phyloP scores from a whole-genome alignment of 2,797 vertebrate species.

The Coregonus ussuriensis region DNA sequence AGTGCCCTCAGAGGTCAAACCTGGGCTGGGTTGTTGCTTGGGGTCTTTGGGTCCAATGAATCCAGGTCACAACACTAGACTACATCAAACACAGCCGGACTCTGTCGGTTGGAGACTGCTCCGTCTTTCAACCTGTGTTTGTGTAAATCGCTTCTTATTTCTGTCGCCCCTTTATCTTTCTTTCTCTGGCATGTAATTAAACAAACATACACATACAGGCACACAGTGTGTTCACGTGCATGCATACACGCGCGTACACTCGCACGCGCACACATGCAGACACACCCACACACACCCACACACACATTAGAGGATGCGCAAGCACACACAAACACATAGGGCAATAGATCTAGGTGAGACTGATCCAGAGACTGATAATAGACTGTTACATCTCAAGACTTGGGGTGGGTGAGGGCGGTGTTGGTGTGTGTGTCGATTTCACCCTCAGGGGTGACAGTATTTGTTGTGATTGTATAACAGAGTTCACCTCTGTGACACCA shows the following conservation, averaged over 20 bases:
- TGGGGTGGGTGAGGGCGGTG: background rate
- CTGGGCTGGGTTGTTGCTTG: conserved; percentile 4
- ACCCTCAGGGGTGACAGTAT: background rate
- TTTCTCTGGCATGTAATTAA: background rate
- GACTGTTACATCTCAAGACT: background rate
- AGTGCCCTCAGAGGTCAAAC: conserved; percentile 5
- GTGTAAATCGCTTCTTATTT: background rate
- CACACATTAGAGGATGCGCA: background rate
- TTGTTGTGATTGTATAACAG: background rate
- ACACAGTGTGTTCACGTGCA: background rate
- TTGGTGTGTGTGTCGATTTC: background rate
- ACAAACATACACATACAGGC: conserved; percentile 4
- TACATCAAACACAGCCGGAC: conserved; percentile 14
- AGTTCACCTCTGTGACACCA: background rate
- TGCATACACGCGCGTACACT: background rate
- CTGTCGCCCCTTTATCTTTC: background rate
- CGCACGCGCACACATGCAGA: background rate
- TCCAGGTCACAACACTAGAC: conserved; percentile 7
- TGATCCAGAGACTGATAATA: background rate
- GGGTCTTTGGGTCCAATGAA: conserved; percentile 10
- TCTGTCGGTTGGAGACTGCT: background rate
- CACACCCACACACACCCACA: too few relatives aligned
- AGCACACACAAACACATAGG: conserved; percentile 1
- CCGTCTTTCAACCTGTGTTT: background rate
- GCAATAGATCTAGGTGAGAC: background rate